Conservation (phyloP, 2,113 vertebrate genomes). For the Perccottus glenii region DNA sequence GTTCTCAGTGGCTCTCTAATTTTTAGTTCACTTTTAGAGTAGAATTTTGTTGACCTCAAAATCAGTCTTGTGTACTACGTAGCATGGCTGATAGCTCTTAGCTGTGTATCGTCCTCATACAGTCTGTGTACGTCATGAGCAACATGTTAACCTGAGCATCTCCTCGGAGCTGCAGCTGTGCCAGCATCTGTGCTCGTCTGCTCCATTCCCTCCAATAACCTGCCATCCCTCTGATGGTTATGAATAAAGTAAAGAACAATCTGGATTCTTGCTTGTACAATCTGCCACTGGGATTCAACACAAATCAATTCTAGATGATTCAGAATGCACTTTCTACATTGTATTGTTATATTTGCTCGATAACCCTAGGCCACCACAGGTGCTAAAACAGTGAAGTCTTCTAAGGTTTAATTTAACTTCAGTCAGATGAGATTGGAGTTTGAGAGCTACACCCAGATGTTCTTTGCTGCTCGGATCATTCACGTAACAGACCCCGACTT, state of each 20-base stretch:
- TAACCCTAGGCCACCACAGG: neutral
- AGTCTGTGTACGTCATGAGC: constrained; percentile 57
- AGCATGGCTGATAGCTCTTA: constrained; percentile 29
- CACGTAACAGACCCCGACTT: too few relatives aligned
- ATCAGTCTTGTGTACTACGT: constrained; percentile 54
- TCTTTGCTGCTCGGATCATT: too few relatives aligned
- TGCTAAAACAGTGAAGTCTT: neutral
- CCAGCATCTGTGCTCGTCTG: constrained; percentile 89
- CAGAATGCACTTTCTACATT: constrained; percentile 36
- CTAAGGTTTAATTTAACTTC: too few relatives aligned
- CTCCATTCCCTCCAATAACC: constrained; percentile 90
- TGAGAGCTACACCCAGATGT: too few relatives aligned
- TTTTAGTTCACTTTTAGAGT: constrained; percentile 13
- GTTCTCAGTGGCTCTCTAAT: neutral
- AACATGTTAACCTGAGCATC: constrained; percentile 59
- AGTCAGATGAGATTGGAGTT: too few relatives aligned
- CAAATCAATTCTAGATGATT: constrained; percentile 71
- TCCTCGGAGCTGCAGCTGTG: constrained; percentile 80
- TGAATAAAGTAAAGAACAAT: constrained; percentile 82
- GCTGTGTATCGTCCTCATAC: constrained; percentile 18
- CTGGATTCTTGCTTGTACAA: constrained; percentile 77
- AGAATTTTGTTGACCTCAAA: constrained; percentile 46
- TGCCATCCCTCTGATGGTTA: constrained; percentile 85
- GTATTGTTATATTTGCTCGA: constrained; percentile 25
- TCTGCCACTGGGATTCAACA: constrained; percentile 55